phyloP scores from a whole-genome alignment of 1,140 invertebrate species.

The Drosophila nigromelanica region DNA sequence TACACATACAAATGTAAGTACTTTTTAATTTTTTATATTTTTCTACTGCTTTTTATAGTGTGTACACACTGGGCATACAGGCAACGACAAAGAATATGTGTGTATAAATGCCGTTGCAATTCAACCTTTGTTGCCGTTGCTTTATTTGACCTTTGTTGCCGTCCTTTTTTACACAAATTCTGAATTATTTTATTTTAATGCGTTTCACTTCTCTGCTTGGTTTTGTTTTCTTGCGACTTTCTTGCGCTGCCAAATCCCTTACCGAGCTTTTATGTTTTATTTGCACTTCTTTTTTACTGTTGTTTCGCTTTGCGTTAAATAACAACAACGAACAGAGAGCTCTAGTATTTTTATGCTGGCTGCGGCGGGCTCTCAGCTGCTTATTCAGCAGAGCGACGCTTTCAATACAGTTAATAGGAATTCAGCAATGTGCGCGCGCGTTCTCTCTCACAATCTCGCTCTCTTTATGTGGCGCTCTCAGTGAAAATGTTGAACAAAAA shows the following conservation, averaged over 20 bases:
- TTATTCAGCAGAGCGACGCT: conserved; percentile 39
- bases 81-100: conserved; percentile 1
- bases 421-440: conserved; percentile 11
- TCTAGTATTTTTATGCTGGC: conserved; percentile 46
- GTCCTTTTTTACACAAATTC: conserved; percentile 16
- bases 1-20: conserved; percentile 19
- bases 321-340: conserved; percentile 53
- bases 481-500: conserved; percentile 63
- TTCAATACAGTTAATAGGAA: conserved; percentile 15
- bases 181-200: conserved; percentile 37
- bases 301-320: conserved; percentile 42
- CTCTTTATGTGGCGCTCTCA: conserved; percentile 40
- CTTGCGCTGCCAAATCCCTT: conserved; percentile 11
- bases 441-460: conserved; percentile 26
- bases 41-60: neutral
- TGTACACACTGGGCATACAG: conserved; percentile 9
- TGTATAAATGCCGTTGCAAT: conserved; percentile 28
- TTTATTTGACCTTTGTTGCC: conserved; percentile 5
- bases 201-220: conserved; percentile 50
- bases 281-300: conserved; percentile 34
- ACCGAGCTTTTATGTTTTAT: conserved; percentile 43
- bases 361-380: conserved; percentile 22
- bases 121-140: conserved; percentile 8
- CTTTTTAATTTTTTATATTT: conserved; percentile 11
- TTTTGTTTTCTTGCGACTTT: conserved; percentile 8